These are phyloP conservation scores for Campylomormyrus numenius DNA, from an alignment of 2,113 vertebrate species.

Conservation along the genomic window DNA sequence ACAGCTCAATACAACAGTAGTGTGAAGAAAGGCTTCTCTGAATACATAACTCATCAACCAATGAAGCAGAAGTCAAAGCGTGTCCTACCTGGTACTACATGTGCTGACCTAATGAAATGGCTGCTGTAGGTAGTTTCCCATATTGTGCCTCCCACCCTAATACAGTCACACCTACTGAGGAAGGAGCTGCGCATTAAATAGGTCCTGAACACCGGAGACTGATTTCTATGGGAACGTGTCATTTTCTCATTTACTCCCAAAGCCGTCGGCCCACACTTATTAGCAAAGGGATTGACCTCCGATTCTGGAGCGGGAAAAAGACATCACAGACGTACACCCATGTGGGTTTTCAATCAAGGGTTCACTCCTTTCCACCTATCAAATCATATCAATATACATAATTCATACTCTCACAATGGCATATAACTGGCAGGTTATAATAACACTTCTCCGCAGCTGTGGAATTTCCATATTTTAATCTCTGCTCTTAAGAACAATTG, in stretches of 20 bases:
- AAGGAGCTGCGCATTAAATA: constrained; percentile 43
- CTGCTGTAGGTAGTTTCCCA: not conserved
- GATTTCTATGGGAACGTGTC: constrained; percentile 62
- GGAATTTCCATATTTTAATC: constrained; percentile 56
- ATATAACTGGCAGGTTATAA: constrained; percentile 52
- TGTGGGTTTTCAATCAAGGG: constrained; percentile 56
- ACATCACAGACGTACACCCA: constrained; percentile 33
- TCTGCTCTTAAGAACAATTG: constrained; percentile 44
- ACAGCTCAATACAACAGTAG: not conserved
- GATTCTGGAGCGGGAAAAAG: constrained; percentile 41
- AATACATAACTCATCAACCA: not conserved
- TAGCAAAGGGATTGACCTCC: constrained; percentile 61
- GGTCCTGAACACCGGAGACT: constrained; percentile 49
- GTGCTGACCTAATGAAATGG: constrained; percentile 2
- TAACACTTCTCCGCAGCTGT: constrained; percentile 53
- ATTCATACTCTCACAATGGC: constrained; percentile 60
- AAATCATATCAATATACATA: constrained; percentile 67
- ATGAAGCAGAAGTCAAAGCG: not conserved
- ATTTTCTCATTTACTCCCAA: constrained; percentile 68
- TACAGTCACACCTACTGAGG: constrained; percentile 24
- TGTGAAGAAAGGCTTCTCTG: not conserved
- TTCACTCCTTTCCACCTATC: constrained; percentile 52
- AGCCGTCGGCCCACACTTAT: constrained; percentile 63
- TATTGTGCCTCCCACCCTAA: not conserved
- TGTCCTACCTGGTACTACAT: not conserved